phyloP scores from a whole-genome alignment of 1,140 invertebrate species.

The Acromyrmex heyeri region DNA sequence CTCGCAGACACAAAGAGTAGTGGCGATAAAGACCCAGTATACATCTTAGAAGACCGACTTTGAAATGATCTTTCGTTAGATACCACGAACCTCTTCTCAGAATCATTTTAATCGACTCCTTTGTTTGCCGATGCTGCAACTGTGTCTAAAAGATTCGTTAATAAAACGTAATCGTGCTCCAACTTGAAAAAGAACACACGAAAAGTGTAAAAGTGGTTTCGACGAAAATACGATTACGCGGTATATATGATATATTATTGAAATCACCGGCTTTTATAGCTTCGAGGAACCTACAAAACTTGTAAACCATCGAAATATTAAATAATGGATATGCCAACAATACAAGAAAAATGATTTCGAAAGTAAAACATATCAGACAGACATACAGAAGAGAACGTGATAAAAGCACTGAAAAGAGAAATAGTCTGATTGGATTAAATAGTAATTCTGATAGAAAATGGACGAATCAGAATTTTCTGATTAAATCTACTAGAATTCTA shows the following conservation, averaged over 20 bases:
- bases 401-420: too few relatives aligned
- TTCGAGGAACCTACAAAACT: neutral
- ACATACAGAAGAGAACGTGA: neutral
- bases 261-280: too few relatives aligned
- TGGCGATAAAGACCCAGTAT: slow-evolving; percentile 59
- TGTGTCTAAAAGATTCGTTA: slow-evolving; percentile 17
- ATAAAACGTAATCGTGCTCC: slow-evolving; percentile 36
- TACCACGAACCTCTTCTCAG: neutral
- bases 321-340: neutral
- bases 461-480: too few relatives aligned
- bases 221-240: neutral
- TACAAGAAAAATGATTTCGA: neutral
- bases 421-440: too few relatives aligned
- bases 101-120: slow-evolving; percentile 52
- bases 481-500: too few relatives aligned
- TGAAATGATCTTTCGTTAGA: slow-evolving; percentile 48
- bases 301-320: neutral
- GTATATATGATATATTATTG: neutral
- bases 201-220: neutral
- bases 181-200: neutral
- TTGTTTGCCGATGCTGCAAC: slow-evolving; percentile 30
- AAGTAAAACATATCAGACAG: neutral
- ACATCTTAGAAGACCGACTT: slow-evolving; percentile 45
- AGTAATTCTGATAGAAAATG: too few relatives aligned
- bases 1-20: slow-evolving; percentile 60